phyloP scores from a whole-genome alignment of 2,797 vertebrate species.

The Cetoscarus ocellatus region DNA sequence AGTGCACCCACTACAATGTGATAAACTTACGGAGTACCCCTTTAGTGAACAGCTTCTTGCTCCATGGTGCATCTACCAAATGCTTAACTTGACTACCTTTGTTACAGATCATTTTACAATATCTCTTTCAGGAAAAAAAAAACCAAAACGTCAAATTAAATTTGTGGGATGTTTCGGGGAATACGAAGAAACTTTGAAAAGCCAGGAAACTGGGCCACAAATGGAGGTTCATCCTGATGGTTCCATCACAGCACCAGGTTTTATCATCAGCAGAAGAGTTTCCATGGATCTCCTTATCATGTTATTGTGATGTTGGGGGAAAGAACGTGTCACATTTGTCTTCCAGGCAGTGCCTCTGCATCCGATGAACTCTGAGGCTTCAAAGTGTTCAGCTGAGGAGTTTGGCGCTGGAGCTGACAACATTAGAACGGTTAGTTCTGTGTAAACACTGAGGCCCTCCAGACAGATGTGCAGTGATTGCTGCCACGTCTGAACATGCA shows the following conservation, averaged over 20 bases:
- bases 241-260: slow-evolving; percentile 29
- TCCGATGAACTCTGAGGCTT: slow-evolving; percentile 52
- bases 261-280: slow-evolving; percentile 50
- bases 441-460: slow-evolving; percentile 70
- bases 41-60: slow-evolving; percentile 14
- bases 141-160: background rate
- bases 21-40: background rate
- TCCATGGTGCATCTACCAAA: background rate
- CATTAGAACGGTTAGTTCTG: slow-evolving; percentile 16
- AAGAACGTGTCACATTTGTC: slow-evolving; percentile 72
- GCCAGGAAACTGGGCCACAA: background rate
- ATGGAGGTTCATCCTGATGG: slow-evolving; percentile 2
- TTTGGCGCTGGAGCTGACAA: slow-evolving; percentile 34
- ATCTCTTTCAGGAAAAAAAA: background rate
- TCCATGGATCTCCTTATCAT: slow-evolving; percentile 63
- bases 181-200: slow-evolving; percentile 3
- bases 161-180: slow-evolving; percentile 9
- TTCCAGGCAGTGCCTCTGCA: slow-evolving; percentile 45
- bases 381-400: slow-evolving; percentile 53
- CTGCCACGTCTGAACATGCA: slow-evolving; percentile 36
- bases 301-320: slow-evolving; percentile 53
- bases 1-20: background rate
- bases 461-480: slow-evolving; percentile 63
- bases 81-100: background rate
- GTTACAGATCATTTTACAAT: background rate